Evolutionary conservation across 2,888 invertebrate genomes (phyloP).

Genomic region (Rotaria magnacalcarata): DNA sequence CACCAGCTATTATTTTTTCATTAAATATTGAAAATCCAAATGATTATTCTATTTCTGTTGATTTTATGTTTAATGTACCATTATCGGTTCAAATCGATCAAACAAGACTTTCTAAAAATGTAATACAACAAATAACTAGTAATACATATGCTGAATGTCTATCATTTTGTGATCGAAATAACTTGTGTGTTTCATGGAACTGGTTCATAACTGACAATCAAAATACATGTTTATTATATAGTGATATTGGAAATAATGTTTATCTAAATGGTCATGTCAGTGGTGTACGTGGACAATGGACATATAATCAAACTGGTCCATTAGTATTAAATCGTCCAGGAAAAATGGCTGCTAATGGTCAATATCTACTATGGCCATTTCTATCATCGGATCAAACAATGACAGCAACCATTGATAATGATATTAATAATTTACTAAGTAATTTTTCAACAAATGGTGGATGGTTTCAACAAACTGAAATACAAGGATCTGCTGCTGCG

Average conservation of each 20-base stretch:
- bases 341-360: background rate
- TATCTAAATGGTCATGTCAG: background rate
- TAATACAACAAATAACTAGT: background rate
- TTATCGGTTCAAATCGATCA: background rate
- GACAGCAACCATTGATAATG: background rate
- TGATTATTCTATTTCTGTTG: background rate
- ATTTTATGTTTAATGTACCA: background rate
- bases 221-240: background rate
- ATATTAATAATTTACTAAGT: background rate
- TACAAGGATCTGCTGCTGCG: background rate
- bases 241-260: background rate
- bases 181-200: background rate
- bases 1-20: slow-evolving; percentile 3
- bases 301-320: background rate
- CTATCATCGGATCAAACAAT: background rate
- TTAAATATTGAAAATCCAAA: background rate
- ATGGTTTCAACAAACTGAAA: background rate
- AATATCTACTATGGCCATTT: background rate
- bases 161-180: background rate
- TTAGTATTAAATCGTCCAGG: background rate
- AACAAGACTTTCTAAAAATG: background rate
- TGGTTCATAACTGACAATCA: background rate
- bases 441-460: background rate
- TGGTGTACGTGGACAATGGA: slow-evolving; percentile 14
- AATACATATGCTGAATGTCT: background rate